Base-by-base conservation (phyloP, 2,888 invertebrate genomes). In the Netelia fuscicornis region DNA sequence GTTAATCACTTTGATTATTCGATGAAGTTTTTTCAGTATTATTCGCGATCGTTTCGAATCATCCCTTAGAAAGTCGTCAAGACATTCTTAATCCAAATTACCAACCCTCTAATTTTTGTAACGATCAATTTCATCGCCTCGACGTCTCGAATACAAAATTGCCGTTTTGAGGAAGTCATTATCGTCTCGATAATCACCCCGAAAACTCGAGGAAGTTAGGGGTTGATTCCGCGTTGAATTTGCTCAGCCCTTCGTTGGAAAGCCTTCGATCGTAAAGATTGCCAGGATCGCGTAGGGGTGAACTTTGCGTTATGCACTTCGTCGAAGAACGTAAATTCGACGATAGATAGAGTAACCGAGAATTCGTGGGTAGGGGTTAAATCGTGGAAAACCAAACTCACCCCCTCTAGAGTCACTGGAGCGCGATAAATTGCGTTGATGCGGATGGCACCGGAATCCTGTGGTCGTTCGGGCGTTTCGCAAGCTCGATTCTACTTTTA, bases 381-480 rank as follows among this genome's bases (percentile, higher is more conserved):
- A 65, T 11, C 10, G 48, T 13, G 72, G 60, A 58, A 68, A 37
- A 44, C 9, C 17, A 23, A 65, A 72, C 37, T 56, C 71, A 25
- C 2, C 9, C 30, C 13, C 37, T 42, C 30, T 60, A 52, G 17
- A 68, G 76, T 23, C 80, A 71, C 70, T 54, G 37, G 54, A 75
- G 78, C 56, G 68, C 85, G 82, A 87, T 86, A 87, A 84, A 87
- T 87, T 81, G 78, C 79, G 62, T 78, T 62, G 79, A 86, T 87
- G 87, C 70, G 84, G 85, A 83, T 84, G 70, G 72, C 75, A 54
- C 81, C 81, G 70, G 70, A 71, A 65, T 44, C 67, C 65, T 54
- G 84, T 81, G 86, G 78, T 86, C 84, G 85, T 83, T 85, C 70
- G 83, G 77, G 86, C 85, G 87, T 86, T 80, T 81, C 87, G 83